These are phyloP conservation scores for Solen grandis DNA, from an alignment of 1,140 invertebrate genomes.

Conservation along the genomic window DNA sequence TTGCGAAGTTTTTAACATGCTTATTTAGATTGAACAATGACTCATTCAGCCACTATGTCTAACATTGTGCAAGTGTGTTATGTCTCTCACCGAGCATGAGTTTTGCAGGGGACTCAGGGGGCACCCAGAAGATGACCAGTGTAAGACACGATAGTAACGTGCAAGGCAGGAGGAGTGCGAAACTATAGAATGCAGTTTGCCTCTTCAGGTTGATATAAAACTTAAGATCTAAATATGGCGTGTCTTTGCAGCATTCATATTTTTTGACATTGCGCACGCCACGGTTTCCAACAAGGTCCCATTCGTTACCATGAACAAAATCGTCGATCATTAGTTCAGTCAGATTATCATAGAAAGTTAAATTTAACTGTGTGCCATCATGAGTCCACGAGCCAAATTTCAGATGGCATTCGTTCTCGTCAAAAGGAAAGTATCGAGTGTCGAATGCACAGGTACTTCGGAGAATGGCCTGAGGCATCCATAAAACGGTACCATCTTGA, in stretches of 20 bases:
- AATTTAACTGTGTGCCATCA: conserved; percentile 78
- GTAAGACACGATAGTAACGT: conserved; percentile 79
- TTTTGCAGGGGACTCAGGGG: conserved; percentile 81
- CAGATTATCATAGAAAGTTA: conserved; percentile 74
- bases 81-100: conserved; percentile 79
- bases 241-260: conserved; percentile 80
- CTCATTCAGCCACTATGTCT: too few relatives aligned
- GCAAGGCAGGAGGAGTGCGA: conserved; percentile 80
- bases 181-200: conserved; percentile 80
- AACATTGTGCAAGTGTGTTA: too few relatives aligned
- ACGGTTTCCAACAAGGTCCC: conserved; percentile 74
- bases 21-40: too few relatives aligned
- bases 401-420: conserved; percentile 77
- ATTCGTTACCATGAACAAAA: conserved; percentile 80
- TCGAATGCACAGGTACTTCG: conserved; percentile 95
- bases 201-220: conserved; percentile 76
- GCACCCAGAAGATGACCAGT: conserved; percentile 81
- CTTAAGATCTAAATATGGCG: conserved; percentile 79
- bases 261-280: conserved; percentile 69
- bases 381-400: conserved; percentile 81
- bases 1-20: too few relatives aligned
- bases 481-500: conserved; percentile 97
- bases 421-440: conserved; percentile 80
- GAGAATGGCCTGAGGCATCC: too few relatives aligned
- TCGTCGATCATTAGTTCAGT: conserved; percentile 70